Evolutionary conservation across 2,797 vertebrate species (phyloP), one percentile per base, ranked within the genome.

Genomic region (Intellagama lesueurii): DNA sequence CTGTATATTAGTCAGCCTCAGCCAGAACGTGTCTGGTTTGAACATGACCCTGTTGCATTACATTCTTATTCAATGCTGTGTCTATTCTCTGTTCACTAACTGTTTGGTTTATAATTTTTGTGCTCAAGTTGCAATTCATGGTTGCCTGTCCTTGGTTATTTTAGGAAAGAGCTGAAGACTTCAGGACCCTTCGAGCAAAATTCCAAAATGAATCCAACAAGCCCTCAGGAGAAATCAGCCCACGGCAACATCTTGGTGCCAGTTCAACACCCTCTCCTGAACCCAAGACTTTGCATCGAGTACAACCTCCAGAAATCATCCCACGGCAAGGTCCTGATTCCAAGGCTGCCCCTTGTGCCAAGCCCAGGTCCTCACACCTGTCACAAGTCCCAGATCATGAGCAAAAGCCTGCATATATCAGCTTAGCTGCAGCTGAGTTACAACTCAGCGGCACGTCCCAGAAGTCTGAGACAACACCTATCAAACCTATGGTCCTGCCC

Each of bases 171-270:
- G 82, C 92, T 77, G 97, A 93, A 90, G 97, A 97, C 92, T 97
- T 99, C 96, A 97, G 97, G 97, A 97, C 98, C 83, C 95, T 99
- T 81, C 96, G 96, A 94, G 98, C 98, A 87, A 99, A 97, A 95
- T 99, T 99, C 95, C 98, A 99, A 88, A 97, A 97, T 16, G 96
- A 97, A n/a, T 91, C 0, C 56, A 93, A 88, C 92, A 96, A 91
- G n/a, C 90, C 28, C 52, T 49, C 82, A 6, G 0, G 0, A 0
- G 78, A 85, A 47, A 49, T 56, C 0, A 0, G 1, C 7, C 83
- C 90, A 70, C 85, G 0, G 22, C 70, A 30, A 0, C 73, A 24
- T 47, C 87, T 79, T 24, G 52, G 78, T 30, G 56, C 60, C 32
- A 60, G 0, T 0, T 0, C 24, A 0, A 0, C 2, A 0, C 73